These are phyloP conservation scores for Medauroidea extradentata DNA, from an alignment of 1,140 invertebrate genomes.

Conservation along the genomic window DNA sequence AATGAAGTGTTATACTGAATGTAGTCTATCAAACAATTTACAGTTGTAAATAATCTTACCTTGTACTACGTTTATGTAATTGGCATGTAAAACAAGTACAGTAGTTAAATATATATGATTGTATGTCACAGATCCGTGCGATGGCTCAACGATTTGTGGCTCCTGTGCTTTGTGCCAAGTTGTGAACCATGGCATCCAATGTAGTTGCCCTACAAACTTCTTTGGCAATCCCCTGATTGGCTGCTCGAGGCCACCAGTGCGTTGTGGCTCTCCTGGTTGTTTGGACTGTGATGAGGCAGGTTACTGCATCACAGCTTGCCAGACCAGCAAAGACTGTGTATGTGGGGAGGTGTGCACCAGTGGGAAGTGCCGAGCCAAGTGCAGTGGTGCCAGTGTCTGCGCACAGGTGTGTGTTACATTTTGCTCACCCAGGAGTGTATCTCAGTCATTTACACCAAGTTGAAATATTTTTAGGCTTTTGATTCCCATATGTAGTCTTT, in stretches of 20 bases:
- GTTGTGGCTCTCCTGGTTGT: constrained; percentile 47
- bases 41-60: background rate
- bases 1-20: background rate
- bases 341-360: constrained; percentile 66
- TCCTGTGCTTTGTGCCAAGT: constrained; percentile 78
- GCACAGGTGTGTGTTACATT: constrained; percentile 36
- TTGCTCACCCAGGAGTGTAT: too few relatives aligned
- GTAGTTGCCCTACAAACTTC: constrained; percentile 74
- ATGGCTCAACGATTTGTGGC: constrained; percentile 62
- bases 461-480: too few relatives aligned
- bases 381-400: constrained; percentile 44
- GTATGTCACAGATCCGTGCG: constrained; percentile 64
- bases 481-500: too few relatives aligned
- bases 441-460: too few relatives aligned
- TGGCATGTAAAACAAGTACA: too few relatives aligned
- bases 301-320: constrained; percentile 68
- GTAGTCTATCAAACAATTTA: background rate
- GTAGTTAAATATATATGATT: too few relatives aligned
- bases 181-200: constrained; percentile 76
- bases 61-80: too few relatives aligned
- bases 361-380: constrained; percentile 59
- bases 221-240: constrained; percentile 74
- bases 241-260: constrained; percentile 60
- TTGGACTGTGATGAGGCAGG: constrained; percentile 67
- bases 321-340: constrained; percentile 60